Conservation (phyloP, 1,140 invertebrate species). For the Forficula auricularia region DNA sequence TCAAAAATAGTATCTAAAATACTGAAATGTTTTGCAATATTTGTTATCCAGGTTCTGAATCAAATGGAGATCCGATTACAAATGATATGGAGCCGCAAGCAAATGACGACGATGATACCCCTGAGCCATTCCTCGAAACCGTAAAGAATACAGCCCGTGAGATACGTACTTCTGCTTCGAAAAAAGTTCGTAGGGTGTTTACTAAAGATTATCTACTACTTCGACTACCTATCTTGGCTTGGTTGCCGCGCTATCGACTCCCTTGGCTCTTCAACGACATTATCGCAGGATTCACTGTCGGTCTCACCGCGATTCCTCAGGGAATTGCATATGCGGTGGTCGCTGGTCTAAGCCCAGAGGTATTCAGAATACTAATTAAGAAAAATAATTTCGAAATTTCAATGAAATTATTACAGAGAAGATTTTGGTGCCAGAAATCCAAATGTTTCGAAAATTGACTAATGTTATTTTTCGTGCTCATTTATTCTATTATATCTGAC, state of each 20-base stretch:
- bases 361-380: slow-evolving; percentile 18
- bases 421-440: too few relatives aligned
- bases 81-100: not conserved
- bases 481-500: too few relatives aligned
- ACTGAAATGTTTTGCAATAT: too few relatives aligned
- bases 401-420: not conserved
- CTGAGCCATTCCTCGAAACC: too few relatives aligned
- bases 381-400: not conserved
- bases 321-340: slow-evolving; percentile 48
- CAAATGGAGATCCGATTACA: slow-evolving; percentile 4
- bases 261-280: slow-evolving; percentile 31
- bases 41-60: too few relatives aligned
- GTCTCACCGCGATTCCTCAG: slow-evolving; percentile 48
- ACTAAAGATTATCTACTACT: slow-evolving; percentile 19
- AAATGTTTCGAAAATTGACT: too few relatives aligned
- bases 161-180: too few relatives aligned
- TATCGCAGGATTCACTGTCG: slow-evolving; percentile 44
- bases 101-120: too few relatives aligned
- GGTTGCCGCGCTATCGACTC: slow-evolving; percentile 33
- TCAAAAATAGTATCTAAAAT: too few relatives aligned
- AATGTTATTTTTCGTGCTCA: too few relatives aligned
- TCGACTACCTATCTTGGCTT: slow-evolving; percentile 30
- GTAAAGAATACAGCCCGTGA: too few relatives aligned
- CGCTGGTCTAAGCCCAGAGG: slow-evolving; percentile 39
- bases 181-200: too few relatives aligned